A percentile compares a stretch with the other conserved stretches of the same genome.
Conservation (phyloP, 2,888 invertebrate genomes). For the Dorcus hopei region DNA sequence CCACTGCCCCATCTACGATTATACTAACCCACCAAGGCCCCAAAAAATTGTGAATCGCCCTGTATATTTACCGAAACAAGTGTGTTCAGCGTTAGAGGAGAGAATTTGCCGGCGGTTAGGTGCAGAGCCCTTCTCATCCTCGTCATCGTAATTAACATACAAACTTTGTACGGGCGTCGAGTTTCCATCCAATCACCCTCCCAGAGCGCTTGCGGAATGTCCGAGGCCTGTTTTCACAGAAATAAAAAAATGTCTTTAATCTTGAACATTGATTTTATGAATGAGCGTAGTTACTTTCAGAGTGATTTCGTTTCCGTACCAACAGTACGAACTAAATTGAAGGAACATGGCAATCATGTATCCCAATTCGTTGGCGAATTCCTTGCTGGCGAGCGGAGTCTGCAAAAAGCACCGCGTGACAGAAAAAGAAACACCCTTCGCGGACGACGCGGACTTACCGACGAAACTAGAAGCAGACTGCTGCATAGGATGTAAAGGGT, state of each 20-base stretch:
- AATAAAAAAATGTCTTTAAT: neutral
- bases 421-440: neutral
- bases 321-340: conserved; percentile 37
- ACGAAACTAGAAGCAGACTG: conserved; percentile 41
- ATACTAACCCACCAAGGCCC: too few relatives aligned
- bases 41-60: too few relatives aligned
- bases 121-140: conserved; percentile 37
- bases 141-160: conserved; percentile 41
- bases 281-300: conserved; percentile 29
- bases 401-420: neutral
- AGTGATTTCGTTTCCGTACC: conserved; percentile 44
- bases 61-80: conserved; percentile 36
- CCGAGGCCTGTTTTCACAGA: conserved; percentile 28
- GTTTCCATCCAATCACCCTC: conserved; percentile 39
- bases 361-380: conserved; percentile 38
- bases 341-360: conserved; percentile 41
- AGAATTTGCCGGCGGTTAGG: conserved; percentile 43
- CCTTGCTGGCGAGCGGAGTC: conserved; percentile 35
- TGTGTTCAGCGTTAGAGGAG: conserved; percentile 40
- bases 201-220: conserved; percentile 38
- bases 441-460: conserved; percentile 20
- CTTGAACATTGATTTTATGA: too few relatives aligned
- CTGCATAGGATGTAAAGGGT: conserved; percentile 43
- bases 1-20: too few relatives aligned
- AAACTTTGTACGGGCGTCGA: conserved; percentile 31